Evolutionary conservation across 2,888 invertebrate species (phyloP), one percentile per base, ranked within the genome.

Genomic region (Aporophyla lueneburgensis): DNA sequence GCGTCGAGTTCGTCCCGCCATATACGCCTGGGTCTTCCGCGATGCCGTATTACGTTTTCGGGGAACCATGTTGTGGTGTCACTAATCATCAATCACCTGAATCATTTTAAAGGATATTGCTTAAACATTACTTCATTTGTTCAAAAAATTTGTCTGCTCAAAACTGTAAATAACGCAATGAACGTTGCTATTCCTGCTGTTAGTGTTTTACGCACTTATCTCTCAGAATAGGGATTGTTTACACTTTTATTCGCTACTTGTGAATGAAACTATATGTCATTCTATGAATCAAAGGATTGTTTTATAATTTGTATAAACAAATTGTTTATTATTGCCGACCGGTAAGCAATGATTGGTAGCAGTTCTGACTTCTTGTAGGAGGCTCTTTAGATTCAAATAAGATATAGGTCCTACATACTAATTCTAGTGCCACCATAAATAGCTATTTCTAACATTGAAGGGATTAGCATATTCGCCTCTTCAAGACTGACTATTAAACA

Each of bases 381-480:
- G 58, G 24, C 51, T 33, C 33, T 69, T 24, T 27, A 16, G 12
- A 62, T 24, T 19, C 40, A 40, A 19, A 14, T 40, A 14, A 40
- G 49, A 63, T 51, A 5, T 24, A 71, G 40, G 24, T 71, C 49
- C 10, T 63, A 71, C 71, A 63, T 71, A 63, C 49, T 63, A 51
- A 71, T 71, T 63, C 63, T 40, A 5, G 9, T 14, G 14, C 24
- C 9, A 51, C 14, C 49, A 71, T 40, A 49, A 71, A 71, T 49
- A 63, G 70, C n/a, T 62, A 62, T 24, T 71, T 40, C 19, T n/a
- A 33, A 71, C 40, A 21, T 40, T 14, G 9, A 63, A 19, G 0
- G n/a, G 19, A 51, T 49, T 40, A 5, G 19, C 33, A 71, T 59
- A 63, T 51, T 49, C 19, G 51, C 24, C 14, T 51, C 40, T 19